phyloP scores from a whole-genome alignment of 2,113 vertebrate genomes.

The Seriola quinqueradiata region DNA sequence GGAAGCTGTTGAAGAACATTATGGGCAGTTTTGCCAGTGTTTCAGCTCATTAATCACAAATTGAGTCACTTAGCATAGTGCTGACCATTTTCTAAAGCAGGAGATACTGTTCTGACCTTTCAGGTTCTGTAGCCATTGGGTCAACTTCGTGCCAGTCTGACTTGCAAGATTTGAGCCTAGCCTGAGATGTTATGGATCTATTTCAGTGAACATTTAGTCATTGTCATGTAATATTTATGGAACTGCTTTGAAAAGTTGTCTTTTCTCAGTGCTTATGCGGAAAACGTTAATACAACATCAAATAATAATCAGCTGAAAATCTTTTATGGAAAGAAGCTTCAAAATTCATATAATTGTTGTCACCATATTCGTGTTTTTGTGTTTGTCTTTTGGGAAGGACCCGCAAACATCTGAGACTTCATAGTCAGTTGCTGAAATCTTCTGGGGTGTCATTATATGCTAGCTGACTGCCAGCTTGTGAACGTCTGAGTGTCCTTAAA shows the following conservation, averaged over 20 bases:
- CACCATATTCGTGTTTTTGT: background rate
- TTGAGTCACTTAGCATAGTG: background rate
- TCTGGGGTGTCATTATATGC: background rate
- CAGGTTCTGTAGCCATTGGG: background rate
- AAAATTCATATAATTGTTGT: background rate
- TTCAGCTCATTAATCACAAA: background rate
- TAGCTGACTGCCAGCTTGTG: background rate
- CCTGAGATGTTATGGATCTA: background rate
- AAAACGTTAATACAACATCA: background rate
- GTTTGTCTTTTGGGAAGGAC: conserved; percentile 1
- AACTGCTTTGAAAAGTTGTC: background rate
- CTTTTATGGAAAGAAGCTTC: background rate
- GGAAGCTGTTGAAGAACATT: background rate
- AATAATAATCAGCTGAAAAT: background rate
- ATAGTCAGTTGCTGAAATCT: background rate
- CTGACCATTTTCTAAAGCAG: background rate
- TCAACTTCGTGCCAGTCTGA: background rate
- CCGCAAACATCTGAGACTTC: background rate
- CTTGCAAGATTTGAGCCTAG: background rate
- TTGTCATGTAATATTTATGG: background rate
- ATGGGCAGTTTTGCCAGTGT: background rate
- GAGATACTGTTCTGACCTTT: background rate
- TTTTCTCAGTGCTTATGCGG: background rate
- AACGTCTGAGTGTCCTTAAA: background rate
- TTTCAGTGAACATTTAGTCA: background rate